phyloP scores from a whole-genome alignment of 2,797 vertebrate genomes.

The Schizothorax lantsangensis region DNA sequence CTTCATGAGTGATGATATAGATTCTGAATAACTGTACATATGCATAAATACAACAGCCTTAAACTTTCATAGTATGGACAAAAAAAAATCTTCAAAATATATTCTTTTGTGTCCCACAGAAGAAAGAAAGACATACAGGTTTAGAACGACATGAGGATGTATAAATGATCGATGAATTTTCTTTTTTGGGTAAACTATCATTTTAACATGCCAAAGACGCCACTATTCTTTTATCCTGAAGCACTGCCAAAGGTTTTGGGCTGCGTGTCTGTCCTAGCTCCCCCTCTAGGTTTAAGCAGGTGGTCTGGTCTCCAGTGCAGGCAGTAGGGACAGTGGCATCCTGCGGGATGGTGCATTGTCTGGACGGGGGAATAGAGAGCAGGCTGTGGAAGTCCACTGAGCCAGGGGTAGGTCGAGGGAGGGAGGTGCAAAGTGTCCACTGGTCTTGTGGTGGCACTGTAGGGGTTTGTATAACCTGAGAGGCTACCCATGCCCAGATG shows the following conservation, averaged over 20 bases:
- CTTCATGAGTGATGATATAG: neutral
- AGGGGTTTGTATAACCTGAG: conserved; percentile 63
- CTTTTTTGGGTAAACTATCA: neutral
- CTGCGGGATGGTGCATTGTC: conserved; percentile 67
- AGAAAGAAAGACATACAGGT: neutral
- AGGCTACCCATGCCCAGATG: conserved; percentile 64
- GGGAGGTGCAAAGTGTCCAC: conserved; percentile 68
- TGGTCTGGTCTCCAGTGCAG: conserved; percentile 73
- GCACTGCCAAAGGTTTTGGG: conserved; percentile 60
- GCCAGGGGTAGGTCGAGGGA: conserved; percentile 64
- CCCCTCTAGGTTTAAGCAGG: conserved; percentile 68
- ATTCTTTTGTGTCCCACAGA: neutral
- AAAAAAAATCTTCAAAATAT: neutral
- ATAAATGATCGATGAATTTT: neutral
- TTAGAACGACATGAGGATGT: neutral
- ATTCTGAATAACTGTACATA: conserved; percentile 9
- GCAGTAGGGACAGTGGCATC: conserved; percentile 71
- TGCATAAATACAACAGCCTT: conserved; percentile 6
- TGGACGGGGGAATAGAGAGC: conserved; percentile 64
- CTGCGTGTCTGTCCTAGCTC: conserved; percentile 55
- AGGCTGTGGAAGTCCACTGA: conserved; percentile 62
- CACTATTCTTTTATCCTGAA: conserved; percentile 65
- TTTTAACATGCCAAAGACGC: conserved; percentile 39
- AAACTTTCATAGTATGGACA: neutral
- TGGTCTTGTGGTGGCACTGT: conserved; percentile 63